These are phyloP conservation scores for Arge pagana DNA, from an alignment of 2,888 invertebrate genomes.

Conservation along the genomic window DNA sequence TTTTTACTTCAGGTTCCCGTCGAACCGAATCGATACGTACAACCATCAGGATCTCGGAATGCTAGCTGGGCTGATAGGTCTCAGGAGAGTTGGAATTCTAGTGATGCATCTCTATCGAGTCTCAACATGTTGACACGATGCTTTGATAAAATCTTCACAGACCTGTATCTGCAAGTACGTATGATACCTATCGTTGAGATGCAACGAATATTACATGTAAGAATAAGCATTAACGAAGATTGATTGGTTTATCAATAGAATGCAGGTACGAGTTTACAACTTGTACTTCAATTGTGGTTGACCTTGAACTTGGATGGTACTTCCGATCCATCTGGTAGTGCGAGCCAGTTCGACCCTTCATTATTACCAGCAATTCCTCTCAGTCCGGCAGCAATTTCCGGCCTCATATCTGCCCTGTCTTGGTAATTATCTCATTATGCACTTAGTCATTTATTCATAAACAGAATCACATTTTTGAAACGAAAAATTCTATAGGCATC, in stretches of 20 bases:
- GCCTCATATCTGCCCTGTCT: conserved; percentile 69
- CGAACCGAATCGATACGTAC: conserved; percentile 10
- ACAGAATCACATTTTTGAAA: too few species aligned
- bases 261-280: conserved; percentile 78
- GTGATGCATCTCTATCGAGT: conserved; percentile 45
- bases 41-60: conserved; percentile 27
- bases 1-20: conserved; percentile 1
- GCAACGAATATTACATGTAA: background rate
- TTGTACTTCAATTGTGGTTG: conserved; percentile 84
- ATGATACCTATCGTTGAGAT: too few species aligned
- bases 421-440: conserved; percentile 53
- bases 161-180: conserved; percentile 63
- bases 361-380: conserved; percentile 69
- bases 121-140: conserved; percentile 70
- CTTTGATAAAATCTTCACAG: conserved; percentile 72
- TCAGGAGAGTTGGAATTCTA: conserved; percentile 45
- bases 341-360: conserved; percentile 63
- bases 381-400: conserved; percentile 68
- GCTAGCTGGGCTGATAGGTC: conserved; percentile 39
- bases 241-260: conserved; percentile 57
- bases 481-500: conserved; percentile 62
- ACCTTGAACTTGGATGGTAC: conserved; percentile 73
- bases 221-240: background rate
- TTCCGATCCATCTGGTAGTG: conserved; percentile 53
- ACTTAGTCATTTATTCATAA: background rate